These are phyloP conservation scores for Listronotus oregonensis DNA, from an alignment of 1,140 invertebrate species.

Conservation along the genomic window DNA sequence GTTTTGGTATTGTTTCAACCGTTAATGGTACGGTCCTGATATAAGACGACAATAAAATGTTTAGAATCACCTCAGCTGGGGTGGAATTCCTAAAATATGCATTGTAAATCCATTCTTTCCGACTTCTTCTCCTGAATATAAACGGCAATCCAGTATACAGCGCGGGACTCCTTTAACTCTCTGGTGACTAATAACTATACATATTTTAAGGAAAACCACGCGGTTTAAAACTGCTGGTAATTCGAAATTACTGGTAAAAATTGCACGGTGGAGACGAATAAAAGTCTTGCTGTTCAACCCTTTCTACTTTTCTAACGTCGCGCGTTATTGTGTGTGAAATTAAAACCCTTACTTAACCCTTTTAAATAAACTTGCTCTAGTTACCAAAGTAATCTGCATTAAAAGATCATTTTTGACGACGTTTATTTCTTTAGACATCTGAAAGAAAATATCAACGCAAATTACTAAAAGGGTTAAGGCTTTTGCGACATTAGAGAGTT, in stretches of 20 bases:
- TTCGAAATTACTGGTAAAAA: slow-evolving; percentile 50
- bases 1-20: too few species aligned
- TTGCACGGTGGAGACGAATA: slow-evolving; percentile 45
- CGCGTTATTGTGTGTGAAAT: slow-evolving; percentile 55
- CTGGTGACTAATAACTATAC: slow-evolving; percentile 41
- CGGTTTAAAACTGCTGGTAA: slow-evolving; percentile 48
- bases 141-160: slow-evolving; percentile 21
- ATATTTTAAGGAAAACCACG: slow-evolving; percentile 44
- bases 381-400: slow-evolving; percentile 22
- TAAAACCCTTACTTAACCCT: slow-evolving; percentile 47
- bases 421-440: slow-evolving; percentile 6
- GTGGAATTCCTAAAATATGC: slow-evolving; percentile 29
- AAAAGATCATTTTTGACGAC: slow-evolving; percentile 7
- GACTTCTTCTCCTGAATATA: slow-evolving; percentile 26
- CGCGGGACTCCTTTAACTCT: slow-evolving; percentile 24
- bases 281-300: slow-evolving; percentile 43
- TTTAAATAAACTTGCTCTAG: slow-evolving; percentile 25
- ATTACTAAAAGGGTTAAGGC: too few species aligned
- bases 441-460: not conserved
- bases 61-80: slow-evolving; percentile 21
- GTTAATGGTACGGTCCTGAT: not conserved
- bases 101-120: slow-evolving; percentile 40
- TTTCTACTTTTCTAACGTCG: slow-evolving; percentile 44
- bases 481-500: too few species aligned
- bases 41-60: slow-evolving; percentile 17